phyloP scores from a whole-genome alignment of 1,140 invertebrate genomes.

The Artemia franciscana region DNA sequence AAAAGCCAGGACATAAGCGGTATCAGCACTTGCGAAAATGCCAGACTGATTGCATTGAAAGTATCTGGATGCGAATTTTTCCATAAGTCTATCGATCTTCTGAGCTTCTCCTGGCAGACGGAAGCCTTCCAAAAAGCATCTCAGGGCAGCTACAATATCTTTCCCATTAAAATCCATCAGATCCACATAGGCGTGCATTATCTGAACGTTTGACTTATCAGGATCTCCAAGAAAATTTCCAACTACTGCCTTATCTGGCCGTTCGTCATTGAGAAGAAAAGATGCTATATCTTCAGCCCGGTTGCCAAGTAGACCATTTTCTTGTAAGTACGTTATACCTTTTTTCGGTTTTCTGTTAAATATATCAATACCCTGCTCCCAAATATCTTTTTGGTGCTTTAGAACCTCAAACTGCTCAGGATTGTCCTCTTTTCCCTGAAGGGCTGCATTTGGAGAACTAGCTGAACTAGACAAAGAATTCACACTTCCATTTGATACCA shows the following conservation, averaged over 20 bases:
- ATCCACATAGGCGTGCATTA: conserved; percentile 98
- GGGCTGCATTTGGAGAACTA: conserved; percentile 9
- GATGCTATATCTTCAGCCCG: conserved; percentile 66
- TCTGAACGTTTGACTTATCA: conserved; percentile 55
- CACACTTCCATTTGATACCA: conserved; percentile 24
- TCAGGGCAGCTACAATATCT: conserved; percentile 77
- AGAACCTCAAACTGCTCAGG: conserved; percentile 87
- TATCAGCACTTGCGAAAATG: conserved; percentile 90
- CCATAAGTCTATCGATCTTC: conserved; percentile 98
- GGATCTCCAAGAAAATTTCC: conserved; percentile 91
- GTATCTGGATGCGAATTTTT: conserved; percentile 96
- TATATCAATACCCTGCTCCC: conserved; percentile 30
- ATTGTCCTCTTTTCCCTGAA: conserved; percentile 24
- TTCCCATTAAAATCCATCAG: conserved; percentile 81
- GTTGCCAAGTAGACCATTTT: conserved; percentile 62
- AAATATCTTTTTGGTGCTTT: conserved; percentile 95
- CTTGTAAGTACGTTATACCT: conserved; percentile 79
- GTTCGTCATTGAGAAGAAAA: conserved; percentile 81
- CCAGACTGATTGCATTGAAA: conserved; percentile 91
- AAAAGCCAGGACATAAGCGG: conserved; percentile 92
- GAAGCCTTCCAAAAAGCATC: conserved; percentile 87
- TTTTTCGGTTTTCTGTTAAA: conserved; percentile 87
- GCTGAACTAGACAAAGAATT: conserved; percentile 21
- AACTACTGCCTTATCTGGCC: conserved; percentile 83
- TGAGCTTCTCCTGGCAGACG: conserved; percentile 93